Conservation (phyloP, 1,140 invertebrate species). For the Mylabris phalerata region DNA sequence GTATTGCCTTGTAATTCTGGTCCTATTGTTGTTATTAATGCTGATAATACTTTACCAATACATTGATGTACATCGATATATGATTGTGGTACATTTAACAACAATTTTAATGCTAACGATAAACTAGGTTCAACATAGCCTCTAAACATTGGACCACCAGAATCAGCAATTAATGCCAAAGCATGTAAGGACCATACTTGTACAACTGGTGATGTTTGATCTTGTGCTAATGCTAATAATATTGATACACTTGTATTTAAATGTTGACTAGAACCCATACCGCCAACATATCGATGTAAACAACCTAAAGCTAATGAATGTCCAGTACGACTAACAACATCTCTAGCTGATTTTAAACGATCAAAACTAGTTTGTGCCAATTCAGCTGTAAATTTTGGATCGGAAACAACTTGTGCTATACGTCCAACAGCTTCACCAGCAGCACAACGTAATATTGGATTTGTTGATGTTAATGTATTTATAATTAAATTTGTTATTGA, state of each 20-base stretch:
- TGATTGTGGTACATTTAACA: slow-evolving; percentile 82
- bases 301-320: slow-evolving; percentile 90
- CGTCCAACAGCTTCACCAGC: slow-evolving; percentile 82
- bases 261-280: slow-evolving; percentile 87
- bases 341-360: slow-evolving; percentile 76
- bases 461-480: slow-evolving; percentile 72
- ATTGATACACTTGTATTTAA: slow-evolving; percentile 91
- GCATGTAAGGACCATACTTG: slow-evolving; percentile 97
- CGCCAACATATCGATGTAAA: slow-evolving; percentile 83
- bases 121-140: slow-evolving; percentile 93
- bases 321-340: slow-evolving; percentile 83
- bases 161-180: slow-evolving; percentile 90
- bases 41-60: slow-evolving; percentile 88
- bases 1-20: slow-evolving; percentile 92
- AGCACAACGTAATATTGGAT: slow-evolving; percentile 81
- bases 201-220: slow-evolving; percentile 79
- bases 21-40: slow-evolving; percentile 94
- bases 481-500: slow-evolving; percentile 75
- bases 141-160: slow-evolving; percentile 96
- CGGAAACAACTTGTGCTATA: slow-evolving; percentile 79
- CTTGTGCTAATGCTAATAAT: slow-evolving; percentile 88
- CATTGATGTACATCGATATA: slow-evolving; percentile 91
- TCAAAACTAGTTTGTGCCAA: slow-evolving; percentile 89
- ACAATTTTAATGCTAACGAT: slow-evolving; percentile 78
- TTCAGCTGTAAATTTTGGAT: slow-evolving; percentile 82